Evolutionary conservation across 2,113 vertebrate species (phyloP), one percentile per base, ranked within the genome.

Genomic region (Apistogramma diplotaenia): DNA sequence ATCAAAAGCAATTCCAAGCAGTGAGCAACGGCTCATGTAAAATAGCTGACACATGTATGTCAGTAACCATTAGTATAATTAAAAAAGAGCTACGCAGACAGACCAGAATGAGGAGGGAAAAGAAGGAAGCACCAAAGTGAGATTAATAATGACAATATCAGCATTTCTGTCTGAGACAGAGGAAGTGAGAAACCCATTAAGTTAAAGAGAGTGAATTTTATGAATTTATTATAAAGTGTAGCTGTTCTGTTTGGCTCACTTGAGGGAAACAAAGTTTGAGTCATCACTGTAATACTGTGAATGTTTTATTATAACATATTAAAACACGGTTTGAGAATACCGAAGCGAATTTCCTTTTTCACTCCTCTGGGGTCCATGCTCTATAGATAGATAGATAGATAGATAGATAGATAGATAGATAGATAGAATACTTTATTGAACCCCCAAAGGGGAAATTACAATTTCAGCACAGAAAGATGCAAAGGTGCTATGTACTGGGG

Each of bases 121-220:
- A 84, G 27, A 73, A 33, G 13, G n/a, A 37, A 62, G 74, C 71
- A 80, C 3, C 46, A 81, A 83, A 71, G 16, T 70, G 76, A 83
- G 77, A 85, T 70, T 82, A 82, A 86, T 86, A 78, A 89, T 89
- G 65, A 57, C 55, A 81, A 83, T 77, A 90, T 90, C 76, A 83
- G 78, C 60, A 80, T 81, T 86, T 90, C 62, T 81, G 57, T 77
- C 67, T 49, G 49, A 74, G 53, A 59, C 27, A 76, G 62, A 59
- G 67, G 35, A 25, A 51, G 51, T 73, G 6, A 40, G 4, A 70
- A 79, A 61, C 18, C 35, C 25, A 29, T 37, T 18, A 55, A 31
- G 16, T 31, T 53, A 46, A 78, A 78, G 15, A 40, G 8, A 73
- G 8, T 4, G 4, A 35, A 67, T 72, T 75, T 23, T 21, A 56